phyloP scores from a whole-genome alignment of 2,113 vertebrate species.

The Nothoprocta perdicaria region DNA sequence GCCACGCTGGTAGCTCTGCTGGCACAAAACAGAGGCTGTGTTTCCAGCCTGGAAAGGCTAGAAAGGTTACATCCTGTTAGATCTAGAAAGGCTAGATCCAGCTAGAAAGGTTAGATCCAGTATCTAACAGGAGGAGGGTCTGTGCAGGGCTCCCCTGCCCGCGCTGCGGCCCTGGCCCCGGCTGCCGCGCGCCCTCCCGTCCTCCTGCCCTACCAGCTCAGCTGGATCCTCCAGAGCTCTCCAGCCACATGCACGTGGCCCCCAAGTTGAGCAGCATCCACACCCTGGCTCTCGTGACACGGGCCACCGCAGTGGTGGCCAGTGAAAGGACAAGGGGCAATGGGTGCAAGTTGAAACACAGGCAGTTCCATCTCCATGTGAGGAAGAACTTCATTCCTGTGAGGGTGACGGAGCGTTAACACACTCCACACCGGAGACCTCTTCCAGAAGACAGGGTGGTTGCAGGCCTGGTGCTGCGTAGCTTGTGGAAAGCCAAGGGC shows the following conservation, averaged over 20 bases:
- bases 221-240: conserved; percentile 17
- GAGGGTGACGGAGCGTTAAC: neutral
- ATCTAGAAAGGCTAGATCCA: too few relatives aligned
- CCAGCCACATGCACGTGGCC: conserved; percentile 47
- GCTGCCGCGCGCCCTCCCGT: neutral
- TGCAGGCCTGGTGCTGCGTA: rapidly evolving
- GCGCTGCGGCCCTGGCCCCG: neutral
- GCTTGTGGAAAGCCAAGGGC: neutral
- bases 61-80: too few relatives aligned
- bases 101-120: too few relatives aligned
- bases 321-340: too few relatives aligned
- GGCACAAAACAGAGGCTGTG: neutral
- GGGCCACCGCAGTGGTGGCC: too few relatives aligned
- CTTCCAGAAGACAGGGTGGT: neutral
- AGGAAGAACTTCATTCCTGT: too few relatives aligned
- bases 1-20: neutral
- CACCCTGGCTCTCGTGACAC: neutral
- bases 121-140: too few relatives aligned
- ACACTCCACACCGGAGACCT: neutral
- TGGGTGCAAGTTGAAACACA: too few relatives aligned
- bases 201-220: conserved; percentile 6
- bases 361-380: too few relatives aligned
- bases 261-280: neutral
- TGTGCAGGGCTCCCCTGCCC: neutral
- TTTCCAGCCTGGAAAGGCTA: neutral